Conservation (phyloP, 2,888 invertebrate genomes). For the Escarpia spicata region DNA sequence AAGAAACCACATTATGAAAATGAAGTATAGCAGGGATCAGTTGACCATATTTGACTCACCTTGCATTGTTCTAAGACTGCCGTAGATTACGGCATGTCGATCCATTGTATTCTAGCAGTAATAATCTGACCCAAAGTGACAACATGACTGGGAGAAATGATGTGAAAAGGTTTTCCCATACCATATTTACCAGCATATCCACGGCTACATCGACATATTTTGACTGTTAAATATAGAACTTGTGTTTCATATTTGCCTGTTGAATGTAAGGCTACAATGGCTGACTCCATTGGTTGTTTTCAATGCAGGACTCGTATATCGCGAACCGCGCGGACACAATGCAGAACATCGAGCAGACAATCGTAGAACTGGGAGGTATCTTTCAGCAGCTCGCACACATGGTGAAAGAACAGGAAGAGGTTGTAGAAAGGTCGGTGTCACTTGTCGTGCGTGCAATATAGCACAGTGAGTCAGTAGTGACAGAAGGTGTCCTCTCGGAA, state of each 20-base stretch:
- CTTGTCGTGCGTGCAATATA: not conserved
- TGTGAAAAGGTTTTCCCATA: no score
- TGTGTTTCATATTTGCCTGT: not conserved
- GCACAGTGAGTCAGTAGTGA: not conserved
- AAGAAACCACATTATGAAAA: no score
- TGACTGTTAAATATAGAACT: no score
- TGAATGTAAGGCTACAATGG: not conserved
- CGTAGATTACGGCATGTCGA: no score
- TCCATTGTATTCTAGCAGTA: no score
- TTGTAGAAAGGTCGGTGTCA: constrained; percentile 79
- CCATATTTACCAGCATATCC: no score
- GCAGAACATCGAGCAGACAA: constrained; percentile 99
- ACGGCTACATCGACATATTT: no score
- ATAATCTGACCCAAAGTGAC: no score
- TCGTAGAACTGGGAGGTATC: constrained; percentile 98
- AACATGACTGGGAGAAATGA: no score
- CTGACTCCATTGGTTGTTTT: not conserved
- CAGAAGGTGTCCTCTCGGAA: not conserved
- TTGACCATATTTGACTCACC: no score
- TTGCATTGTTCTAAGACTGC: no score
- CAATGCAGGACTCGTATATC: constrained; percentile 81
- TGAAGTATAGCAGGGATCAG: no score
- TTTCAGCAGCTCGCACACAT: constrained; percentile 86
- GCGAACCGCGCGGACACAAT: constrained; percentile 95
- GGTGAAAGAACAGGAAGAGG: constrained; percentile 98